Base-by-base conservation (phyloP, 2,888 invertebrate genomes). In the Rhorus exstirpatorius region DNA sequence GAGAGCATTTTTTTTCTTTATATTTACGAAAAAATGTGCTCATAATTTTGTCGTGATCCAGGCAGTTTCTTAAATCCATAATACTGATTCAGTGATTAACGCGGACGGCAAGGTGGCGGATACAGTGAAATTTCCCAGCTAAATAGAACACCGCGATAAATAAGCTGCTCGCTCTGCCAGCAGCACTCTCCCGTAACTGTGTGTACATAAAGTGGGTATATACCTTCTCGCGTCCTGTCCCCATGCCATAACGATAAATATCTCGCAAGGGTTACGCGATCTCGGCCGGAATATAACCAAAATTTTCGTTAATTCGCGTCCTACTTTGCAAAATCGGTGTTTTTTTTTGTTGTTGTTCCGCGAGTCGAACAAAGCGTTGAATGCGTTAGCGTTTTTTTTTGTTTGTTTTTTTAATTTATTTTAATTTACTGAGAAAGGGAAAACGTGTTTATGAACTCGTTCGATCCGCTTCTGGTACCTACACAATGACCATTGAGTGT, bases 401-500 rank as follows among this genome's bases (percentile, higher is more conserved):
- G 24, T 17, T 41, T 41, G 7, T 44, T 41, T n/a, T 41, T 41
- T 10, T 41, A 3, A 10, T n/a, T 41, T 41, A 21, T 1, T 1
- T 7, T 6, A 8, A 51, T 10, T 6, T 7, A 21, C 8, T n/a
- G 21, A 19, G 49, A 17, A 49, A 8, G 35, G 38, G 38, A 21
- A 38, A 24, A 35, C n/a, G 24, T 35, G 21, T 60, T 24, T 46
- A 49, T 72, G 49, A 51, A 44, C 58, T 79, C 55, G 44, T 35
- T 31, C 26, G 8, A 21, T 49, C 35, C 46, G 10, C 12, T 49
- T 21, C 38, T n/a, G 24, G 26, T 71, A 12, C 21, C 58, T 55
- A 67, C 71, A 72, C 71, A 44, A 81, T 81, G 81, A 58, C 60
- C 46, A 77, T 81, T 44, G 81, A 81, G 38, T 81, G 81, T 53